Evolutionary conservation across 2,888 invertebrate genomes (phyloP), one percentile per base, ranked within the genome.

Genomic region (Dryococelus australis): DNA sequence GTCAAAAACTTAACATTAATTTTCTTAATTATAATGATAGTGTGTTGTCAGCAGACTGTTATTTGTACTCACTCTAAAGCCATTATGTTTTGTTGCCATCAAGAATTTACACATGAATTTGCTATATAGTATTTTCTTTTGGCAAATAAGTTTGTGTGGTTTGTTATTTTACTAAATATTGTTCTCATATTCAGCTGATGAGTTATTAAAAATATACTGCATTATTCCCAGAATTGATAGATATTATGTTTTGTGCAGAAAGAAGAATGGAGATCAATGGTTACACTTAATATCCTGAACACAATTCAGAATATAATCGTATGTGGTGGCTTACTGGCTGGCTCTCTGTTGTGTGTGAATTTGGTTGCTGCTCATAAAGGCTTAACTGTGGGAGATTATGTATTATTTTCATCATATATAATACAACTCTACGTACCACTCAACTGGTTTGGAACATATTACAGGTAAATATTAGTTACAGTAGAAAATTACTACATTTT

Each of bases 401-500:
- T 99, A 0, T 94, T 99, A 27, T 99, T 99, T 93, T 97, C 98
- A 0, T 97, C 98, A 2, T 99, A 99, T 91, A 96, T 99, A 28
- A 95, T 98, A 89, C 99, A 98, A 91, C 93, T 99, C 43, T 99
- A 99, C 91, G 97, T 97, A 88, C 99, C 99, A 0, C 93, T 99
- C 86, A 99, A 99, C 93, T 99, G 97, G 96, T 98, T 99, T 92
- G 99, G 99, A 47, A 99, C 99, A 4, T 99, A 98, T 91, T 99
- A 99, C 92, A 96, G 98, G 98, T 97, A 92, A 86, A 24, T 78
- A 79, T 13, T 43, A 20, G 24, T 86, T 47, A 43, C 43, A 78
- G 65, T n/a, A 35, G 35, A 35, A 35, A 35, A 35, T 35, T 35
- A 35, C 4, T 35, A 35, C 35, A 35, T 35, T 35, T 35, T 4